Base-by-base conservation (phyloP, 1,140 invertebrate species). In the Drosophila leontia region DNA sequence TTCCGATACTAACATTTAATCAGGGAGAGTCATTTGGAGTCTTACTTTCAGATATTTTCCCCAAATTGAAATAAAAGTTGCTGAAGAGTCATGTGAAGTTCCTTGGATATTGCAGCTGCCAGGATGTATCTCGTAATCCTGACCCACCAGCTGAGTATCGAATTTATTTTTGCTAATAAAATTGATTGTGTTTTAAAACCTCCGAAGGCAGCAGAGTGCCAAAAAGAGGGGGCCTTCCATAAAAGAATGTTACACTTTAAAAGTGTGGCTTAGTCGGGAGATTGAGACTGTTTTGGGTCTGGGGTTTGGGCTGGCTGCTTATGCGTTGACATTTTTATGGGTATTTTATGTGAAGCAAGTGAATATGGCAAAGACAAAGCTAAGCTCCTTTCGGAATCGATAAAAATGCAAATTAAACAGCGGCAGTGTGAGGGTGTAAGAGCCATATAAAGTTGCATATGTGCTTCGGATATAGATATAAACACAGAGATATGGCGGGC, bases 381-480 rank as follows among this genome's bases (percentile, higher is more conserved):
- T 88, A 74, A 88, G 78, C 80, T 88, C 55, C 78, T 84, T 83
- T 81, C 45, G 23, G 67, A 88, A 88, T 88, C 84, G 84, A 88
- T 88, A 90, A 88, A 88, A 90, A 88, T 88, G 84, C 85, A 88
- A 90, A 88, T 88, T 88, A 88, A 88, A 90, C 78, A 84, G 65
- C 69, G 56, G 53, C 64, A 65, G 74, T 61, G 63, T 55, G 51
- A 48, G 57, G 19, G 37, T 44, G 50, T 35, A 32, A 42, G 42
- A 39, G 71, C 60, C 67, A 37, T 60, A 58, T 71, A 57, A 82
- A 64, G 62, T 82, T 78, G 55, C 78, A 77, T 75, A 78, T 84
- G 82, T 72, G 74, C 48, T 37, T 29, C 15, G 45, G 47, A 53
- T 61, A 45, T 67, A 55, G 51, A 69, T 67, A 69, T 29, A 70